Evolutionary conservation across 2,797 vertebrate species (phyloP).

Genomic region (Spinus pinus): DNA sequence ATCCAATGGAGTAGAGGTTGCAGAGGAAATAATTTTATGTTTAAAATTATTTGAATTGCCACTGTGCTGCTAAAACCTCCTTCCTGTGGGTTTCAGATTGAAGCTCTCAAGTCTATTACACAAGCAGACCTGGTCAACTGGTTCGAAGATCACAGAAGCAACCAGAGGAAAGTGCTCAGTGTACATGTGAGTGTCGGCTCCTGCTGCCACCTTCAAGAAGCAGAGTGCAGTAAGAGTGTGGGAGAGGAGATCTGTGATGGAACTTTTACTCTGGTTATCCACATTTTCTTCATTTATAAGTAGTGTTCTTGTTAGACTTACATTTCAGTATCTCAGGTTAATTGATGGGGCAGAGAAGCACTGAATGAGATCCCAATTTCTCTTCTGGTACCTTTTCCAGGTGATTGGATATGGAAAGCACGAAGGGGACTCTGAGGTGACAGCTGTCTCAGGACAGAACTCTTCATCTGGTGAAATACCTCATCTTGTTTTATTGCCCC

Average conservation of each 20-base stretch:
- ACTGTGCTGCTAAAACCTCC: neutral
- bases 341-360: neutral
- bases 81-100: slow-evolving; percentile 78
- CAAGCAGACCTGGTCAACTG: slow-evolving; percentile 85
- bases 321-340: neutral
- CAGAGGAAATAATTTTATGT: neutral
- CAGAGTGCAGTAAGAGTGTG: accelerated
- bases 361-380: neutral
- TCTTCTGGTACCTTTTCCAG: slow-evolving; percentile 67
- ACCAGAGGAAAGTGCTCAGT: slow-evolving; percentile 84
- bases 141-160: slow-evolving; percentile 83
- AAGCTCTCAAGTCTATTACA: slow-evolving; percentile 86
- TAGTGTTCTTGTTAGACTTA: neutral
- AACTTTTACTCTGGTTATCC: neutral
- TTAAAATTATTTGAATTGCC: neutral
- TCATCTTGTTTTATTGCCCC: slow-evolving; percentile 83
- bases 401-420: slow-evolving; percentile 89
- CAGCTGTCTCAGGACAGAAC: slow-evolving; percentile 42
- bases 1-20: neutral
- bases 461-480: slow-evolving; percentile 84
- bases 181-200: slow-evolving; percentile 83
- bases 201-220: accelerated
- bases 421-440: slow-evolving; percentile 77
- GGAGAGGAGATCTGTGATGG: too few species aligned
- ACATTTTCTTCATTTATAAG: neutral